phyloP scores from a whole-genome alignment of 1,140 invertebrate genomes.

The Lamellibrachia luymesi region DNA sequence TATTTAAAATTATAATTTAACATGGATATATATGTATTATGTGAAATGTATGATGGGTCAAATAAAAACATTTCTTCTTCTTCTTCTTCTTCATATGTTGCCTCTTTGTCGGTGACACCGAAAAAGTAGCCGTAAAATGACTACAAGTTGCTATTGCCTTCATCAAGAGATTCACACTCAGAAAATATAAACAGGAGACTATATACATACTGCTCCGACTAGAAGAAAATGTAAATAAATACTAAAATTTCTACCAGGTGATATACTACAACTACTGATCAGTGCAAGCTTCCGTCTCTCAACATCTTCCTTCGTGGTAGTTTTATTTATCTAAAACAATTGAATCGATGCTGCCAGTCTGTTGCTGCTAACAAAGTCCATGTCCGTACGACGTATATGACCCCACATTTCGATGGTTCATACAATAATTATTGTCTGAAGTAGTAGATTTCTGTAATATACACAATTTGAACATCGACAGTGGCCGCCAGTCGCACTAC shows the following conservation, averaged over 20 bases:
- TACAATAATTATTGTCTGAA: no score
- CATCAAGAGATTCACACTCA: not conserved
- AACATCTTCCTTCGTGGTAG: not conserved
- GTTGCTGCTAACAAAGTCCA: not conserved
- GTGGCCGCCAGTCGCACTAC: no score
- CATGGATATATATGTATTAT: no score
- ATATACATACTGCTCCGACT: not conserved
- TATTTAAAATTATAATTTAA: no score
- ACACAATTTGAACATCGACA: no score
- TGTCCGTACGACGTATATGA: no score
- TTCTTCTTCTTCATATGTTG: no score
- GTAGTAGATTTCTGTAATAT: no score
- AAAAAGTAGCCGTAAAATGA: not conserved
- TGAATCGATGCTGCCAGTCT: not conserved
- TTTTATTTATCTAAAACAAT: not conserved
- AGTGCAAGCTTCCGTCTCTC: not conserved
- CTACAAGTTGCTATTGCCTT: not conserved
- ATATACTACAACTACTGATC: not conserved
- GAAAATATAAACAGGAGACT: not conserved
- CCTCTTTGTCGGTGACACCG: not conserved
- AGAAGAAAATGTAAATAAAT: not conserved
- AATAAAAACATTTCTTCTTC: no score
- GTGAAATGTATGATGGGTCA: no score
- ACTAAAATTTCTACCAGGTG: not conserved
- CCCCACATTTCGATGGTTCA: no score